phyloP scores from a whole-genome alignment of 1,140 invertebrate genomes.

The Battus philenor region DNA sequence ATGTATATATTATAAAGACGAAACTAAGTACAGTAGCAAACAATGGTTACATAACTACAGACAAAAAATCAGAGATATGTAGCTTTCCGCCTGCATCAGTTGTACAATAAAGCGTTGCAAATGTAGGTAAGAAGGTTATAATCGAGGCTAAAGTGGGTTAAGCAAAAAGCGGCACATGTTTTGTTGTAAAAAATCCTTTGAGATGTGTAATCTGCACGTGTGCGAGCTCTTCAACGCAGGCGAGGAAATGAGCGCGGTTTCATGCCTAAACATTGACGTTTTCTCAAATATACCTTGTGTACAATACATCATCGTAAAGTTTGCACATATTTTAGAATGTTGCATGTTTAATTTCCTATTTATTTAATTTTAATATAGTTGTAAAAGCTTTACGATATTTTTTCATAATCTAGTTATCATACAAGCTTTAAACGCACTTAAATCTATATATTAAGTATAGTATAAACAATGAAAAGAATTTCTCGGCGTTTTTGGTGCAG shows the following conservation, averaged over 20 bases:
- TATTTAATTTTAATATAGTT: too few species aligned
- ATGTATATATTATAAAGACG: too few species aligned
- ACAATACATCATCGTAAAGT: too few species aligned
- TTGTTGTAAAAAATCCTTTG: constrained; percentile 74
- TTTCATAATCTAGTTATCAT: too few species aligned
- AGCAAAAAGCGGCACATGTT: constrained; percentile 74
- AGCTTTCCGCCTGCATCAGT: constrained; percentile 58
- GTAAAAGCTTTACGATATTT: too few species aligned
- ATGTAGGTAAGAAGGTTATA: constrained; percentile 75
- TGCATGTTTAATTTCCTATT: too few species aligned
- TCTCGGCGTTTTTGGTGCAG: too few species aligned
- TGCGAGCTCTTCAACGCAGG: constrained; percentile 48
- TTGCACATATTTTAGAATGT: too few species aligned
- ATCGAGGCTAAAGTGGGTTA: constrained; percentile 74
- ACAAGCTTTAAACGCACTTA: too few species aligned
- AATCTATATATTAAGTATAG: too few species aligned
- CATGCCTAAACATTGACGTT: constrained; percentile 2
- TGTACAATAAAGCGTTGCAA: constrained; percentile 64
- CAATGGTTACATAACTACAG: constrained; percentile 6
- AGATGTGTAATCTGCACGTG: constrained; percentile 65
- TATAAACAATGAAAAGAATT: too few species aligned
- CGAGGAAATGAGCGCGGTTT: constrained; percentile 54
- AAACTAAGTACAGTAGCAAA: constrained; percentile 1
- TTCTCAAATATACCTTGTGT: too few species aligned
- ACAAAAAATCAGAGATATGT: constrained; percentile 18